These are phyloP conservation scores for Brachionus asplanchnoidis DNA, from an alignment of 1,140 invertebrate species.

Conservation along the genomic window DNA sequence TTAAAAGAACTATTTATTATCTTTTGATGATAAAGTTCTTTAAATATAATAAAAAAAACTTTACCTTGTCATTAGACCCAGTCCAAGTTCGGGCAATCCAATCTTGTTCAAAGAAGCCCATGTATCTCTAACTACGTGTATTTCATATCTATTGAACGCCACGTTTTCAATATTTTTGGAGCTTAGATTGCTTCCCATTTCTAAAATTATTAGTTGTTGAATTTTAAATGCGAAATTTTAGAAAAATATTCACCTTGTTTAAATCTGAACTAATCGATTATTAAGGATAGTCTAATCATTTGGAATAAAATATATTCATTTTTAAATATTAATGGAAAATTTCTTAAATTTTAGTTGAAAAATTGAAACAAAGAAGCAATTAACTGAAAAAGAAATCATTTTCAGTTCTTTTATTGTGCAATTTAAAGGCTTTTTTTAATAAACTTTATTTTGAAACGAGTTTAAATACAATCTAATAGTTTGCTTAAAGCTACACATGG, in stretches of 20 bases:
- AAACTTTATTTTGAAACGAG: background rate
- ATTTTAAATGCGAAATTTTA: background rate
- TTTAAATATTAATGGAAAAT: background rate
- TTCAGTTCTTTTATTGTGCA: background rate
- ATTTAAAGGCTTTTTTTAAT: background rate
- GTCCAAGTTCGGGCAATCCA: background rate
- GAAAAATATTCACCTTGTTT: background rate
- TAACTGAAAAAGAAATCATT: background rate
- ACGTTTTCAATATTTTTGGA: slow-evolving; percentile 8
- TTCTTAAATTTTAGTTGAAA: background rate
- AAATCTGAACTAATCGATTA: background rate
- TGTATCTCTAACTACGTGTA: background rate
- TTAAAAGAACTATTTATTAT: too few species aligned
- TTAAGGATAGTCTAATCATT: background rate
- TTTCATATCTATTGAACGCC: slow-evolving; percentile 5
- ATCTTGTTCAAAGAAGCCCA: background rate
- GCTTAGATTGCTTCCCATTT: slow-evolving; percentile 16
- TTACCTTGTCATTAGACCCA: slow-evolving; percentile 37
- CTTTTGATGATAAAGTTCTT: too few species aligned
- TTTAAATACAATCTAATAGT: background rate
- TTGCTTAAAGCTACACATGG: background rate
- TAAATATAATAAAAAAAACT: background rate
- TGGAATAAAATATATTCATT: background rate
- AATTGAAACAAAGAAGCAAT: background rate
- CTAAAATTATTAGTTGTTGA: background rate